Evolutionary conservation across 2,797 vertebrate species (phyloP).

Genomic region (Staurois parvus): DNA sequence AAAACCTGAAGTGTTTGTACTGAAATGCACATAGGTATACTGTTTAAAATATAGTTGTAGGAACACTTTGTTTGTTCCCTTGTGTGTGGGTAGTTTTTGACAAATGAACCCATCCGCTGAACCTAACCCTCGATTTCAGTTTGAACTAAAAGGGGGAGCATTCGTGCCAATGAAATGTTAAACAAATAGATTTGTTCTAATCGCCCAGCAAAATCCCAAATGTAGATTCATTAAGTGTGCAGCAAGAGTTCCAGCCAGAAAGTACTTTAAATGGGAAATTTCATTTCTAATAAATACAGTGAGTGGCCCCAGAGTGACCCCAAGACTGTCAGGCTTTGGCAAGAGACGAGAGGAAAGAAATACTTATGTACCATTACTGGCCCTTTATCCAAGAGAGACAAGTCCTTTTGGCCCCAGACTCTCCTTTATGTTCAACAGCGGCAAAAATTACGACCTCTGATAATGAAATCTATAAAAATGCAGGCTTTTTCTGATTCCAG

Average conservation of each 20-base stretch:
- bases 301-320: constrained; percentile 69
- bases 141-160: background rate
- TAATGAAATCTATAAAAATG: background rate
- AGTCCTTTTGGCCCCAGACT: constrained; percentile 28
- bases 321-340: constrained; percentile 60
- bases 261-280: constrained; percentile 67
- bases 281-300: constrained; percentile 66
- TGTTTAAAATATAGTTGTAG: no score
- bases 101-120: background rate
- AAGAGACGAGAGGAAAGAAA: constrained; percentile 41
- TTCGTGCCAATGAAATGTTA: constrained; percentile 6
- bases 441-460: constrained; percentile 1
- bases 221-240: constrained; percentile 53
- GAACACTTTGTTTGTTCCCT: no score
- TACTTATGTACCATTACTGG: accelerated
- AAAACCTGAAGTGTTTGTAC: no score
- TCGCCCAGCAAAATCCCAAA: constrained; percentile 65
- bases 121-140: background rate
- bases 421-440: background rate
- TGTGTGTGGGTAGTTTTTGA: no score
- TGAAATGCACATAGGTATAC: no score
- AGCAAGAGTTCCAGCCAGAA: constrained; percentile 46
- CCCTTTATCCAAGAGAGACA: constrained; percentile 44
- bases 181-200: constrained; percentile 68
- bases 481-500: constrained; percentile 21